Base-by-base conservation (phyloP, 2,888 invertebrate species). In the Diarsia mendica region DNA sequence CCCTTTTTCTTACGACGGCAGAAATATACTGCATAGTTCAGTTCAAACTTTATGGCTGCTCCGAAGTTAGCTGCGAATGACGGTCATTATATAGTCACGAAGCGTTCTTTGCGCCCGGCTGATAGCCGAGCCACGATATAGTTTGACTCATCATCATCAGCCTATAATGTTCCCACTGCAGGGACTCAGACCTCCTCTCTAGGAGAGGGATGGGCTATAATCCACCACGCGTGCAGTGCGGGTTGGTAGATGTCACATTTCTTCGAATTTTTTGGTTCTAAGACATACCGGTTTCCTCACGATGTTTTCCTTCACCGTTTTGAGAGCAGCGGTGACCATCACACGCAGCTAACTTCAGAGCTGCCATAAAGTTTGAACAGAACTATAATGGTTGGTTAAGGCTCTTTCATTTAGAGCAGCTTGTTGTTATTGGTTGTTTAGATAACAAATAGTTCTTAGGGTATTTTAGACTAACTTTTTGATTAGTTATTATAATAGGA, bases 351-450 rank as follows among this genome's bases (percentile, higher is more conserved):
- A 53, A 23, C 23, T 53, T 53, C 55, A 2, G 23, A 55, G 6
- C 23, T 28, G 28, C 28, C 58, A 8, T 55, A 55, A 55, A 23
- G 55, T 58, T 28, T 58, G 58, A 15, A 58, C 58, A 15, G 28
- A 58, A 33, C 18, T 60, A 44, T 44, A 8, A 3, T n/a, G 44
- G n/a, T 63, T 39, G n/a, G 11, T n/a, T n/a, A 39, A n/a, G 1
- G 6, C n/a, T 44, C 39, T 58, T 58, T 58, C 1, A 60, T 33
- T 60, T 0, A 33, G 10, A 64, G 15, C 55, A 1, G 15, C 15
- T 70, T 3, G 39, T 39, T 39, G 39, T 60, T 46, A 15, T 23
- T 23, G 49, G 60, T 60, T 75, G 58, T 49, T 67, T 46, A 61
- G 28, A 58, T 70, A n/a, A 28, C 28, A 18, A 48, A 44, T 49